Evolutionary conservation across 2,113 vertebrate species (phyloP).

Genomic region (Oreochromis niloticus): DNA sequence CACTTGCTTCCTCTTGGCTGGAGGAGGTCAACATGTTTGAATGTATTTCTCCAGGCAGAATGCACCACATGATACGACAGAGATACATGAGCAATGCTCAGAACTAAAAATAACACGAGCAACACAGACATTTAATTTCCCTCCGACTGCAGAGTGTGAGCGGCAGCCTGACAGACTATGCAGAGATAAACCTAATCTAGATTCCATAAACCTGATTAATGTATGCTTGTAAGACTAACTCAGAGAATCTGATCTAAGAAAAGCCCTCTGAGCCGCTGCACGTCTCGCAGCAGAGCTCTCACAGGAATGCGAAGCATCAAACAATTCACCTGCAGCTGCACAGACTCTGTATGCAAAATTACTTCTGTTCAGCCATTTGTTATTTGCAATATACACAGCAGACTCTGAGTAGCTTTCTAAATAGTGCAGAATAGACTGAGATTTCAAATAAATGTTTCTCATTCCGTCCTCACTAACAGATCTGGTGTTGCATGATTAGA

Average conservation of each 20-base stretch:
- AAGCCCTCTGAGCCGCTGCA: background rate
- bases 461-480: background rate
- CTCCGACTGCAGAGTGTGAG: background rate
- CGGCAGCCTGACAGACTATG: background rate
- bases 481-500: background rate
- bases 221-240: background rate
- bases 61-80: slow-evolving; percentile 13
- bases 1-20: slow-evolving; percentile 56
- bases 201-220: background rate
- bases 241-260: background rate
- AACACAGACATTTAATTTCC: slow-evolving; percentile 13
- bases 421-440: background rate
- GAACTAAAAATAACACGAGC: slow-evolving; percentile 50
- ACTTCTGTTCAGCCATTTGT: background rate
- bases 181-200: slow-evolving; percentile 14
- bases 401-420: background rate
- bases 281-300: background rate
- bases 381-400: background rate
- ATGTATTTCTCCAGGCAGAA: slow-evolving; percentile 6
- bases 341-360: background rate
- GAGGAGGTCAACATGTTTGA: slow-evolving; percentile 38
- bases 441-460: background rate
- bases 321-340: background rate
- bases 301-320: background rate
- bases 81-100: slow-evolving; percentile 2